phyloP scores from a whole-genome alignment of 2,797 vertebrate genomes.

The Enteromius mattozi region DNA sequence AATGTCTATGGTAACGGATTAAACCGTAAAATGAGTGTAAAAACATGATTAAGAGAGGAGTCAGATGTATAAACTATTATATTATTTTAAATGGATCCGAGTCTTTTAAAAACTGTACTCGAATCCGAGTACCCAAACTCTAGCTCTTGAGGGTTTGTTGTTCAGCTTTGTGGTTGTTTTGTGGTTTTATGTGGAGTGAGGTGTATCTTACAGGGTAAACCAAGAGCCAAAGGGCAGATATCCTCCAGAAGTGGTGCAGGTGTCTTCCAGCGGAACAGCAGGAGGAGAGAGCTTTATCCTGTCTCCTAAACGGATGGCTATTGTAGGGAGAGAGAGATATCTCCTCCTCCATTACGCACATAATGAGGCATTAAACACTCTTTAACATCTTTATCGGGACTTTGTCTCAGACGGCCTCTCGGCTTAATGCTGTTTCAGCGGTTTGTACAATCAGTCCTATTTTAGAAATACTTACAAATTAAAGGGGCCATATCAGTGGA shows the following conservation, averaged over 20 bases:
- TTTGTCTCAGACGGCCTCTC: not conserved
- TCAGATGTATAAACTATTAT: no score
- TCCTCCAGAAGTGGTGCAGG: not conserved
- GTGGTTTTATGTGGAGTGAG: not conserved
- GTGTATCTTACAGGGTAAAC: not conserved
- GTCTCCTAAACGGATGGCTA: slow-evolving; percentile 14
- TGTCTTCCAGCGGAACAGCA: slow-evolving; percentile 34
- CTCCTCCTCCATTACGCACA: slow-evolving; percentile 36
- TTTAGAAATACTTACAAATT: not conserved
- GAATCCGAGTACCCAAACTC: no score
- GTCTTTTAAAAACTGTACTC: no score
- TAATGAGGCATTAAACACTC: slow-evolving; percentile 42
- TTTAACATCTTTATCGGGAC: slow-evolving; percentile 44
- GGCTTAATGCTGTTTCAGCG: slow-evolving; percentile 27
- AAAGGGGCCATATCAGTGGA: not conserved
- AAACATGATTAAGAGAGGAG: no score
- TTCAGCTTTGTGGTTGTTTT: not conserved
- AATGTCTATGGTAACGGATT: no score
- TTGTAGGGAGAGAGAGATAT: slow-evolving; percentile 28
- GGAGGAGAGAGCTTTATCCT: slow-evolving; percentile 14
- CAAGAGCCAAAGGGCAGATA: not conserved
- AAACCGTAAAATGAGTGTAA: no score
- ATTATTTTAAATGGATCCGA: no score
- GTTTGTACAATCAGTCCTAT: not conserved
- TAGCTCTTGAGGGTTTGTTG: not conserved